Percentiles rank a stretch among this genome's conserved stretches.
Conservation (phyloP, 1,140 invertebrate species). For the Eurytemora carolleeae region DNA sequence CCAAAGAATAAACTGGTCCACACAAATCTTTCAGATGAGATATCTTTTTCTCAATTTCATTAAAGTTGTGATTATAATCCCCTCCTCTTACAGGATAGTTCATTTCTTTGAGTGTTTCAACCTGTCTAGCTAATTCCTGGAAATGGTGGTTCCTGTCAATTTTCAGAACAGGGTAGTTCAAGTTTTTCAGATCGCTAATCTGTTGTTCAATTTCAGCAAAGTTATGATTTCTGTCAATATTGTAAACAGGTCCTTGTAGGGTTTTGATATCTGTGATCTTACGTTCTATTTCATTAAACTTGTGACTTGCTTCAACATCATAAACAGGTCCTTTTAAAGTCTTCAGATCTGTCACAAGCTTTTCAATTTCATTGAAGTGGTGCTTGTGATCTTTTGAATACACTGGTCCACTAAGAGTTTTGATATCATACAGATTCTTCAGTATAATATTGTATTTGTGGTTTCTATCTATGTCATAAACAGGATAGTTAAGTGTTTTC, state of each 20-base stretch:
- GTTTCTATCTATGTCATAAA: neutral
- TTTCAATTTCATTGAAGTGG: constrained; percentile 2
- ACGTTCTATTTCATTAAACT: constrained; percentile 9
- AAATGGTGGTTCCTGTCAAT: constrained; percentile 1
- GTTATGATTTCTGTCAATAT: constrained; percentile 3
- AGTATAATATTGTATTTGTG: constrained; percentile 6
- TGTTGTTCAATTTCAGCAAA: constrained; percentile 10
- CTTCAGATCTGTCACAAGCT: constrained; percentile 1
- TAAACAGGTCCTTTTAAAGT: constrained; percentile 9
- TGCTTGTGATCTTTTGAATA: constrained; percentile 8
- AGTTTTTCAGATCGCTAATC: neutral
- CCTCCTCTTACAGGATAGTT: constrained; percentile 1
- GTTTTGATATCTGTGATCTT: constrained; percentile 5
- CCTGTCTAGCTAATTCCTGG: neutral
- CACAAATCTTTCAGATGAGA: neutral
- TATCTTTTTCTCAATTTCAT: constrained; percentile 8
- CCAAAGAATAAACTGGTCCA: constrained; percentile 8
- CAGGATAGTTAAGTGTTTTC: neutral
- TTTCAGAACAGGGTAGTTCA: constrained; percentile 6
- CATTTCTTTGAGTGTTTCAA: neutral
- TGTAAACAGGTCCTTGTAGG: constrained; percentile 7
- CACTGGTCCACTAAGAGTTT: constrained; percentile 5
- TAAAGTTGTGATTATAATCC: constrained; percentile 4
- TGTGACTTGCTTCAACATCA: constrained; percentile 4
- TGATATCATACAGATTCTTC: constrained; percentile 8